Evolutionary conservation across 2,888 invertebrate species (phyloP).

Genomic region (Blera fallax): DNA sequence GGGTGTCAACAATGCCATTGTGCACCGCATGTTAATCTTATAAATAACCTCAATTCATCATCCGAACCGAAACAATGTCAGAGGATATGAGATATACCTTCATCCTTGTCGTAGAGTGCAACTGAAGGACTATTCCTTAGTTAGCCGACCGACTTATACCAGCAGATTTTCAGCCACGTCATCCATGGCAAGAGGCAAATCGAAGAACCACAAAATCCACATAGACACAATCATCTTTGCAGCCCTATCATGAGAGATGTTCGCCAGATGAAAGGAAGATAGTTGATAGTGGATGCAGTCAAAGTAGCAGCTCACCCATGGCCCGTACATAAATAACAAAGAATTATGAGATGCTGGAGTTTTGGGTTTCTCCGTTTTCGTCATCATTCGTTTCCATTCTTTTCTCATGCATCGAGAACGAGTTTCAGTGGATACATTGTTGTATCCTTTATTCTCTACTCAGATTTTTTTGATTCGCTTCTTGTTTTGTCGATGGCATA

Average conservation of each 20-base stretch:
- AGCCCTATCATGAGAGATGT: slow-evolving; percentile 24
- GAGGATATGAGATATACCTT: slow-evolving; percentile 21
- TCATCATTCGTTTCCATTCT: slow-evolving; percentile 20
- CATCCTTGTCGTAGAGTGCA: slow-evolving; percentile 4
- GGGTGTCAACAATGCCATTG: neutral
- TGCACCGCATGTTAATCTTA: slow-evolving; percentile 53
- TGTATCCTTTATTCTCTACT: neutral
- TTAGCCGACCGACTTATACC: neutral
- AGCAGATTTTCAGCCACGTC: neutral
- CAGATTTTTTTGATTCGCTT: slow-evolving; percentile 4
- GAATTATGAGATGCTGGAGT: slow-evolving; percentile 44
- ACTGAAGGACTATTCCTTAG: neutral
- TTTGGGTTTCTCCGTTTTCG: neutral
- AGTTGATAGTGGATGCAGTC: slow-evolving; percentile 7
- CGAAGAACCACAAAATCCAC: slow-evolving; percentile 29
- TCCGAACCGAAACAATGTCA: slow-evolving; percentile 13
- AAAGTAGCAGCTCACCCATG: slow-evolving; percentile 1
- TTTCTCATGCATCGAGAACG: slow-evolving; percentile 5
- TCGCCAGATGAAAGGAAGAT: slow-evolving; percentile 33
- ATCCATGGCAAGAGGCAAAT: neutral
- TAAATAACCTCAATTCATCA: slow-evolving; percentile 57
- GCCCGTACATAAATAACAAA: slow-evolving; percentile 47
- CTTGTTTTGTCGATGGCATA: neutral
- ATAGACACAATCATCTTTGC: slow-evolving; percentile 21
- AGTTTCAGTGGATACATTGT: neutral